Percentiles rank a stretch among this genome's conserved stretches.
phyloP scores from a whole-genome alignment of 2,888 invertebrate species.

The Hirtodrosophila confusa region DNA sequence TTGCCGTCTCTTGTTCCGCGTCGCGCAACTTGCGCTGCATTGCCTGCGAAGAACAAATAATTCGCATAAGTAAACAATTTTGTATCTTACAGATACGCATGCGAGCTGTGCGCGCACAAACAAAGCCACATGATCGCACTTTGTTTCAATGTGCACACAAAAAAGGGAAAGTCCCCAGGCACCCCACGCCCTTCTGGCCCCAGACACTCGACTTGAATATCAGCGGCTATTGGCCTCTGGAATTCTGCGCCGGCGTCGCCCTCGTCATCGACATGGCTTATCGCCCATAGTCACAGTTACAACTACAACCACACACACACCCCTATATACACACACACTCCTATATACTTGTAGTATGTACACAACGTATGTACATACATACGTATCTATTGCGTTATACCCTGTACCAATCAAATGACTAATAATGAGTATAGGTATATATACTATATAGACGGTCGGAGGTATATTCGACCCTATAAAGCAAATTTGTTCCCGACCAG shows the following conservation, averaged over 20 bases:
- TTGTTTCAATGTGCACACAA: slow-evolving; percentile 17
- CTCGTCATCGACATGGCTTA: slow-evolving; percentile 66
- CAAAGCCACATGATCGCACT: slow-evolving; percentile 49
- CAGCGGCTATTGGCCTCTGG: slow-evolving; percentile 72
- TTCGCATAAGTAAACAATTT: slow-evolving; percentile 57
- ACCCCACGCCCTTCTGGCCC: not conserved
- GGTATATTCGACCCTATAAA: no score
- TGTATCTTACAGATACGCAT: slow-evolving; percentile 35
- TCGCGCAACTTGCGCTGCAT: slow-evolving; percentile 66
- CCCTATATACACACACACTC: not conserved
- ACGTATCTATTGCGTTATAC: not conserved
- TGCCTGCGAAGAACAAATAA: slow-evolving; percentile 53
- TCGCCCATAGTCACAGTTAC: slow-evolving; percentile 38
- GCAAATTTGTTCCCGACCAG: no score
- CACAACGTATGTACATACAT: not conserved
- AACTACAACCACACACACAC: slow-evolving; percentile 3
- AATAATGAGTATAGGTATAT: no score
- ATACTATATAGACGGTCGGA: no score
- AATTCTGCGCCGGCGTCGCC: slow-evolving; percentile 33
- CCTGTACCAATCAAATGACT: no score
- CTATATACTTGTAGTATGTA: no score
- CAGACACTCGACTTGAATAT: slow-evolving; percentile 26
- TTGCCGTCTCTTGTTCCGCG: slow-evolving; percentile 46
- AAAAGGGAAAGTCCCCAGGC: slow-evolving; percentile 62
- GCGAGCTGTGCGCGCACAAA: slow-evolving; percentile 15